Percentiles rank a stretch among this genome's conserved stretches.
Conservation (phyloP, 2,888 invertebrate genomes). For the Sinelater perroti region DNA sequence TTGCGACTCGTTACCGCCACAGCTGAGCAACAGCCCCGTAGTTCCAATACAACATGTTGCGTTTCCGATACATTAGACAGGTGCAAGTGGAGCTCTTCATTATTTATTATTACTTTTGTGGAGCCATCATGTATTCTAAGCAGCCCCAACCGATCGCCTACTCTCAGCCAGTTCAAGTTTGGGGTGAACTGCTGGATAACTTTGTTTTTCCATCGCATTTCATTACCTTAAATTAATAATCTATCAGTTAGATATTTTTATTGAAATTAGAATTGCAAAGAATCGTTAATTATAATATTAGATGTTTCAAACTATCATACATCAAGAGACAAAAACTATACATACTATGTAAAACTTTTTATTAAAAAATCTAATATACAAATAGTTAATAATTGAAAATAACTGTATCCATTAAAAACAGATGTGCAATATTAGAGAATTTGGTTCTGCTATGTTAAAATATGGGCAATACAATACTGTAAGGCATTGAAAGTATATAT, state of each 20-base stretch:
- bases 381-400: background rate
- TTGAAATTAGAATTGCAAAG: too few species aligned
- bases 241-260: background rate
- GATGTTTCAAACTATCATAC: too few species aligned
- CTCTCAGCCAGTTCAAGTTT: slow-evolving; percentile 82
- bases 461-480: too few species aligned
- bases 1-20: slow-evolving; percentile 77
- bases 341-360: too few species aligned
- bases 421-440: background rate
- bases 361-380: too few species aligned
- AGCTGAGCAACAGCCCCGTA: slow-evolving; percentile 80
- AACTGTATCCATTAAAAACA: background rate
- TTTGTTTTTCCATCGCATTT: slow-evolving; percentile 73
- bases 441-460: too few species aligned
- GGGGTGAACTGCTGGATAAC: slow-evolving; percentile 74
- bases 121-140: slow-evolving; percentile 75
- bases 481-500: too few species aligned
- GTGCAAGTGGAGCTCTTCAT: slow-evolving; percentile 71
- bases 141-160: slow-evolving; percentile 80
- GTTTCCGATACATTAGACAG: slow-evolving; percentile 59
- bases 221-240: slow-evolving; percentile 69
- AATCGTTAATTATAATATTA: too few species aligned
- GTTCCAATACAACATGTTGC: slow-evolving; percentile 84
- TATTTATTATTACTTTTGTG: slow-evolving; percentile 81
- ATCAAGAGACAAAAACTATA: too few species aligned